phyloP scores from a whole-genome alignment of 2,888 invertebrate species.

The Busseola fusca region DNA sequence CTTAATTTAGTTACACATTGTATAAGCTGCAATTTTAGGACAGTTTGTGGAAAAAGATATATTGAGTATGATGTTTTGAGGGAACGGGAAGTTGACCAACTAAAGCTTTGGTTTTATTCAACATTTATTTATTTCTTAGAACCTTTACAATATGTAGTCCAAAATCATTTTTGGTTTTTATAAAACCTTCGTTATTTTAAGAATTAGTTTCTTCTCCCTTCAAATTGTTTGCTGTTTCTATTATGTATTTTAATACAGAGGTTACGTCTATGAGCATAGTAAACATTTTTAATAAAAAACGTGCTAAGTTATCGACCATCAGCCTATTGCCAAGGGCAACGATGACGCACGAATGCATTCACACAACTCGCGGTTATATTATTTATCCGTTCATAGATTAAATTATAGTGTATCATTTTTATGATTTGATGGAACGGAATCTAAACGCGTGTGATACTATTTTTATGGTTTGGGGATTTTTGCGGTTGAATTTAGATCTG shows the following conservation, averaged over 20 bases:
- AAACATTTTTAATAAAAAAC: background rate
- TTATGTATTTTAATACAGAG: background rate
- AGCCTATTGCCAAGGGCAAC: constrained; percentile 42
- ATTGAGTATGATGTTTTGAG: background rate
- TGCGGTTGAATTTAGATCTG: background rate
- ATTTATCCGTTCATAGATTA: constrained; percentile 17
- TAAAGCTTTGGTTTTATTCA: background rate
- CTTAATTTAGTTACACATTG: too few species aligned
- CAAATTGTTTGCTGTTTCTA: background rate
- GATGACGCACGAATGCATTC: constrained; percentile 52
- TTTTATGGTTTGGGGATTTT: background rate
- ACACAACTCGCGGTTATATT: constrained; percentile 27
- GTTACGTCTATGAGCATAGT: background rate
- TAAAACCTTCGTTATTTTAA: background rate
- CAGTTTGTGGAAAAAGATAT: background rate
- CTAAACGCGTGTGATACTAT: background rate
- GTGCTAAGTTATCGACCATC: constrained; percentile 8
- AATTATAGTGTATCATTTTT: constrained; percentile 3
- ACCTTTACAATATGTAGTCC: background rate
- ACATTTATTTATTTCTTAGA: background rate
- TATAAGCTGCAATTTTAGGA: too few species aligned
- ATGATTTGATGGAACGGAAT: constrained; percentile 1
- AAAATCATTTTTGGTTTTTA: background rate
- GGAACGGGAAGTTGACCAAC: too few species aligned
- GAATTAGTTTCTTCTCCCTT: background rate